Evolutionary conservation across 2,888 invertebrate genomes (phyloP), one percentile per base, ranked within the genome.

Genomic region (Scotopteryx bipunctaria): DNA sequence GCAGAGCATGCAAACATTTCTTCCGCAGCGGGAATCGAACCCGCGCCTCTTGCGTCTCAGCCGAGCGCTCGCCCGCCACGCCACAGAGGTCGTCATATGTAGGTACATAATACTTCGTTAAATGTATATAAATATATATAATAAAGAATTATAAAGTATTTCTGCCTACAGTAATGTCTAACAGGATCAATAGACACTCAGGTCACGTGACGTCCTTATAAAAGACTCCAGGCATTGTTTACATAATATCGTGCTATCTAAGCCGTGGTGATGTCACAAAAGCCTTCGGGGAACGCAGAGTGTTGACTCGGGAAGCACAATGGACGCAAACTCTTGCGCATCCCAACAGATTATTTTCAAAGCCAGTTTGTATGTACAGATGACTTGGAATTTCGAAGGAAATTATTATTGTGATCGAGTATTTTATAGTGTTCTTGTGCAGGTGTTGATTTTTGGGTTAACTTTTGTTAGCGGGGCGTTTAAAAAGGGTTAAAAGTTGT

Each of bases 271-370:
- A 75, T 67, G 69, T 63, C 60, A 80, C 77, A 83, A 85, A 78
- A 73, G 61, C 71, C 65, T 89, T 89, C 90, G 82, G 61, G 75
- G 89, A 87, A 89, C 71, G 66, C 67, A 63, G 56, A 88, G 88
- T 89, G 87, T 89, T 89, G 83, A 86, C 83, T 68, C 75, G 70
- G 74, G 73, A 69, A 66, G 71, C 73, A 89, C 87, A 89, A 89
- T 84, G 74, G 77, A 59, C 51, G 69, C 80, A 90, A 90, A 88
- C 87, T 83, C 86, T 71, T 71, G 55, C 55, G 57, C 60, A 63
- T 56, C 68, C 77, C 71, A 71, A 72, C 70, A 69, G 83, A 88
- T 88, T 87, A 87, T 82, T 83, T 73, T 72, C 73, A 62, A 69
- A 67, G 53, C 64, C 68, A 70, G 82, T 85, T 84, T 85, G 76